These are phyloP conservation scores for Lindbergichthys nudifrons DNA, from an alignment of 2,797 vertebrate species.

Conservation along the genomic window DNA sequence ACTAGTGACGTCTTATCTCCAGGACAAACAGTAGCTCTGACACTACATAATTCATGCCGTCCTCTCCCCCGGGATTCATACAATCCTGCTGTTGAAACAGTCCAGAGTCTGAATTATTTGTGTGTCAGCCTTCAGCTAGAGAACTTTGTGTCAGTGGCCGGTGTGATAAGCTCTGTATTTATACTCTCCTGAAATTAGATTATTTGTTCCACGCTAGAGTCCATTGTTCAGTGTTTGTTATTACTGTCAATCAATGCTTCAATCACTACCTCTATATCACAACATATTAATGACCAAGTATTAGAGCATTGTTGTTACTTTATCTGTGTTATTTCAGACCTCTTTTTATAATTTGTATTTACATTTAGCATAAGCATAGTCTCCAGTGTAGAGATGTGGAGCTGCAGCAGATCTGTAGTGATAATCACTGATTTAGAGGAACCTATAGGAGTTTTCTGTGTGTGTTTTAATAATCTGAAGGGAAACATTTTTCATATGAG, in stretches of 20 bases:
- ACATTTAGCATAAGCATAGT: slow-evolving; percentile 67
- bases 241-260: slow-evolving; percentile 73
- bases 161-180: slow-evolving; percentile 74
- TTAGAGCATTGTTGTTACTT: slow-evolving; percentile 71
- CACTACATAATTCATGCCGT: slow-evolving; percentile 38
- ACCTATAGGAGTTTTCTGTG: slow-evolving; percentile 46
- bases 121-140: slow-evolving; percentile 44
- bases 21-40: slow-evolving; percentile 50
- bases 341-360: slow-evolving; percentile 46
- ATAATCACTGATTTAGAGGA: slow-evolving; percentile 47
- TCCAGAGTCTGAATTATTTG: slow-evolving; percentile 54
- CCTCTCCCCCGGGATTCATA: slow-evolving; percentile 23
- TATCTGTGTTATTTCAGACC: slow-evolving; percentile 58
- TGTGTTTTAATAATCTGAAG: slow-evolving; percentile 35
- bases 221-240: slow-evolving; percentile 66
- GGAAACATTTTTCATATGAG: slow-evolving; percentile 38
- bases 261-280: slow-evolving; percentile 82
- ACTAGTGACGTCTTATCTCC: slow-evolving; percentile 30
- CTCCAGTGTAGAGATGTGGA: slow-evolving; percentile 33
- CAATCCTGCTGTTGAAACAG: slow-evolving; percentile 33
- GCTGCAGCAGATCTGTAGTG: slow-evolving; percentile 53
- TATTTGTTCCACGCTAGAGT: slow-evolving; percentile 37
- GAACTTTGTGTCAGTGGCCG: slow-evolving; percentile 44
- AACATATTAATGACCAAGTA: slow-evolving; percentile 74
- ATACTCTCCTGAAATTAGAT: slow-evolving; percentile 61